Percentiles rank a stretch among this genome's conserved stretches.
phyloP scores from a whole-genome alignment of 23 tunicate genomes.

The Styela clava region DNA sequence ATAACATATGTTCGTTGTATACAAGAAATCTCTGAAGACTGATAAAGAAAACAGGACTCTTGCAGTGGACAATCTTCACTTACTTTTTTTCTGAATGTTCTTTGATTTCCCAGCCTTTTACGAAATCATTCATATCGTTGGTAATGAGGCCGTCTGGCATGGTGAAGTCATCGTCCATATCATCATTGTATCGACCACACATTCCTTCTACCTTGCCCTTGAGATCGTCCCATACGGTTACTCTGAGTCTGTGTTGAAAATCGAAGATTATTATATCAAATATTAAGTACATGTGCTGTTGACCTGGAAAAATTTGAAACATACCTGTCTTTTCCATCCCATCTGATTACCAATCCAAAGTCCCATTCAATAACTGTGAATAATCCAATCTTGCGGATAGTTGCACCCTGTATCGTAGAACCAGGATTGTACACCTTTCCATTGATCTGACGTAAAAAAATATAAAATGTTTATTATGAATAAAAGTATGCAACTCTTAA shows the following conservation, averaged over 20 bases:
- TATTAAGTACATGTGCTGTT: not conserved
- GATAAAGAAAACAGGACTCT: too few relatives aligned
- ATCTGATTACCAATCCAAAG: slow-evolving; percentile 41
- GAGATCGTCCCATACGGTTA: slow-evolving; percentile 41
- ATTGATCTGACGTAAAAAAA: slow-evolving; percentile 15
- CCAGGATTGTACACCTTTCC: slow-evolving; percentile 53
- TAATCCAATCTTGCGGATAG: slow-evolving; percentile 30
- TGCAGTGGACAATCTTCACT: too few relatives aligned
- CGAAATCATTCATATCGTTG: slow-evolving; percentile 19
- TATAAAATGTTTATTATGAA: too few relatives aligned
- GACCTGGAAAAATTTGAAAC: not conserved
- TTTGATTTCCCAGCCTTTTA: slow-evolving; percentile 31
- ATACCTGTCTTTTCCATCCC: slow-evolving; percentile 69
- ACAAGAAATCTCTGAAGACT: too few relatives aligned
- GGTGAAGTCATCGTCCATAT: slow-evolving; percentile 41
- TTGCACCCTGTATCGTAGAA: slow-evolving; percentile 37
- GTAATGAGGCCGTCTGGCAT: slow-evolving; percentile 27
- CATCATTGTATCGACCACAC: slow-evolving; percentile 54
- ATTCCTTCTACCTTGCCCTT: slow-evolving; percentile 63
- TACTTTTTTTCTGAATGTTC: slow-evolving; percentile 21
- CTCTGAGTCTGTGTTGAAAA: slow-evolving; percentile 24
- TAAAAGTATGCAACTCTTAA: too few relatives aligned
- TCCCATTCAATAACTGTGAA: slow-evolving; percentile 47
- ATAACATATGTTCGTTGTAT: too few relatives aligned
- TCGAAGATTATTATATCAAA: too few relatives aligned